Base-by-base conservation (phyloP, 2,888 invertebrate species). In the Lasioglossum marginatum region DNA sequence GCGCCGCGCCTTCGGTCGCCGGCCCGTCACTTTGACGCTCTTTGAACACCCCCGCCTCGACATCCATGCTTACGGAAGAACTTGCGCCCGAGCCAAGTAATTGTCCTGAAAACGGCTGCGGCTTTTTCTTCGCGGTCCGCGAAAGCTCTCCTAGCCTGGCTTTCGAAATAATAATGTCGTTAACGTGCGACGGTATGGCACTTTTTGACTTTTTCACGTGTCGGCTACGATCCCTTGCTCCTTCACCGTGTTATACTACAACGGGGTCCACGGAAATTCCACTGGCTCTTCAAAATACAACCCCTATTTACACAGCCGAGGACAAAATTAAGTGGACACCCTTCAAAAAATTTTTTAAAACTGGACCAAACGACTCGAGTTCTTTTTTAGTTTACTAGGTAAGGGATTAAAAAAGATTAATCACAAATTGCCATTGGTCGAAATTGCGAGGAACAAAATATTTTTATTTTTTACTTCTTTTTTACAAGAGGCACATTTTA, bases 11-110 rank as follows among this genome's bases (percentile, higher is more conserved):
- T 78, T 71, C 72, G 77, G 48, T 34, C 66, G 73, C 31, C 27
- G 60, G 34, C 74, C 16, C 82, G 84, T 84, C 83, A 70, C 75
- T 85, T 85, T 83, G 83, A 83, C 34, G 60, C 66, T 40, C 85
- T 79, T 85, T 79, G 76, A 79, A 37, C 16, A 34, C 23, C n/a
- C 43, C 4, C 40, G 52, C 27, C n/a, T 12, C 57, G 34, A 27
- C 74, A 31, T 31, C 66, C 19, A 8, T 19, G 34, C 34, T 68
- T 23, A 52, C 76, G 27, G 71, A 48, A 72, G 71, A 76, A 82
- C 83, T 82, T 34, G 10, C 48, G 5, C 63, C 12, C 68, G 37
- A 10, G 80, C 10, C 34, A 45, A 45, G 57, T 82, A 81, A 83
- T 83, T 82, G 82, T 83, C 71, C 82, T 81, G 83, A 40, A 76